Evolutionary conservation across 1,140 invertebrate species (phyloP).

Genomic region (Drosophila melanica): DNA sequence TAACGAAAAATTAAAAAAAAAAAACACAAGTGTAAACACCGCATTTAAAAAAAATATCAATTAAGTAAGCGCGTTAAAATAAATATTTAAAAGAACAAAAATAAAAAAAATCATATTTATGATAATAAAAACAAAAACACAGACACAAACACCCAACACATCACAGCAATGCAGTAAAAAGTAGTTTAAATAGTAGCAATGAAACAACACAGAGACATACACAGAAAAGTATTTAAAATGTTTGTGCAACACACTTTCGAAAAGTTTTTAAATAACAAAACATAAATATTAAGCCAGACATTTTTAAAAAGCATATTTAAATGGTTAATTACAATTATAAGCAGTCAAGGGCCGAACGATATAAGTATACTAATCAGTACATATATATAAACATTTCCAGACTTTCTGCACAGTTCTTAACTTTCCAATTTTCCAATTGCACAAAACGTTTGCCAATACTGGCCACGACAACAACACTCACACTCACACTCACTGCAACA

Average conservation of each 20-base stretch:
- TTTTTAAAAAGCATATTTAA: conserved; percentile 59
- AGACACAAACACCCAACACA: conserved; percentile 29
- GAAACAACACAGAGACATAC: conserved; percentile 39
- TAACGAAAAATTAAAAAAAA: conserved; percentile 30
- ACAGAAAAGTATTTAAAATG: conserved; percentile 63
- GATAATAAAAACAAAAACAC: conserved; percentile 9
- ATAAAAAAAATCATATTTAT: conserved; percentile 28
- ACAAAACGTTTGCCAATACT: conserved; percentile 58
- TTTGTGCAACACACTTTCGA: conserved; percentile 74
- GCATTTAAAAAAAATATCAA: conserved; percentile 62
- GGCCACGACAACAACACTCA: conserved; percentile 31
- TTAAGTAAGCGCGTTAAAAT: conserved; percentile 62
- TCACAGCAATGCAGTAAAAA: conserved; percentile 43
- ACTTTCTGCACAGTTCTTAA: conserved; percentile 66
- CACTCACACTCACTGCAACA: conserved; percentile 33
- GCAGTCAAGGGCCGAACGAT: conserved; percentile 15
- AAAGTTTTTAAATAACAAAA: conserved; percentile 45
- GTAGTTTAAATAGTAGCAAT: conserved; percentile 67
- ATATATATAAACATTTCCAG: conserved; percentile 27
- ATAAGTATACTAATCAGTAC: conserved; percentile 41
- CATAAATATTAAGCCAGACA: conserved; percentile 61
- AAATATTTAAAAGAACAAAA: conserved; percentile 29
- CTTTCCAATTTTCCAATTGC: conserved; percentile 65
- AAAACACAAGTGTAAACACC: conserved; percentile 43
- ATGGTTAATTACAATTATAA: conserved; percentile 42